Evolutionary conservation across 2,888 invertebrate genomes (phyloP).

Genomic region (Thera britannica): DNA sequence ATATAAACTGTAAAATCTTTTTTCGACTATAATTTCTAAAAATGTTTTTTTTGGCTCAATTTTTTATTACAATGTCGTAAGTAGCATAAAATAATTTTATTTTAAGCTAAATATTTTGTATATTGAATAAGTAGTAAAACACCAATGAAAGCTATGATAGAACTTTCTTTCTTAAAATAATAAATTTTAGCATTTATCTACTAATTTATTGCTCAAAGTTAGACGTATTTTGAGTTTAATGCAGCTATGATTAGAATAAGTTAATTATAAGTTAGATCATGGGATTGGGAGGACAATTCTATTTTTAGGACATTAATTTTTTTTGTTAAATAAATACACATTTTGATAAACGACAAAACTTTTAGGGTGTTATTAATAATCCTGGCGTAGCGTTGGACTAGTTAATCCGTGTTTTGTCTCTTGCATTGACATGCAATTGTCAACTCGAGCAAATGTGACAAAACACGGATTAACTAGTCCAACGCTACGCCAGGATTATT

Average conservation of each 20-base stretch:
- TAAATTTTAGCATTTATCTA: conserved; percentile 30
- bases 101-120: conserved; percentile 29
- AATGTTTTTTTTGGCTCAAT: neutral
- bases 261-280: conserved; percentile 48
- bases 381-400: too few relatives aligned
- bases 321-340: too few relatives aligned
- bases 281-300: conserved; percentile 49
- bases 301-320: neutral
- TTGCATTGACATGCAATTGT: too few relatives aligned
- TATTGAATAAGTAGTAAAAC: conserved; percentile 47
- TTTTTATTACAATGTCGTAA: neutral
- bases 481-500: too few relatives aligned
- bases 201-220: conserved; percentile 64
- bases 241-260: conserved; percentile 53
- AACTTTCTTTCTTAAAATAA: conserved; percentile 44
- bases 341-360: too few relatives aligned
- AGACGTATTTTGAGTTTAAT: conserved; percentile 46
- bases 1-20: neutral
- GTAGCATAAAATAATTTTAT: conserved; percentile 2
- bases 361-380: too few relatives aligned
- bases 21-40: neutral
- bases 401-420: too few relatives aligned
- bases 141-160: conserved; percentile 74
- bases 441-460: too few relatives aligned
- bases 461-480: too few relatives aligned